Evolutionary conservation across 2,797 vertebrate genomes (phyloP).

Genomic region (Chiroxiphia lanceolata): DNA sequence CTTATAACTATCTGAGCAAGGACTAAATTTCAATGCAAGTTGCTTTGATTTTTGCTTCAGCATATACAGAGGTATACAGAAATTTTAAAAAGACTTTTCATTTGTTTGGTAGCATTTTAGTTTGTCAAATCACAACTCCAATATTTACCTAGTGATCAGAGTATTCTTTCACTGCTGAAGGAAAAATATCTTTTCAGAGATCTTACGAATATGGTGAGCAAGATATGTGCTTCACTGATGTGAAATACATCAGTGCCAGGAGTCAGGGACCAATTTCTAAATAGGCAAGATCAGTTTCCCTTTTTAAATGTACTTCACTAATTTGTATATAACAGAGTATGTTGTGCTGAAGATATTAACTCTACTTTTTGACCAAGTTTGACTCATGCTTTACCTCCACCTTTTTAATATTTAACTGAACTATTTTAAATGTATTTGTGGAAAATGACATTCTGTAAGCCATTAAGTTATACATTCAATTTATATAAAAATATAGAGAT

Average conservation of each 20-base stretch:
- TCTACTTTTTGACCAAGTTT: not conserved
- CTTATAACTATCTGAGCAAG: not conserved
- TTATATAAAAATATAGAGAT: not conserved
- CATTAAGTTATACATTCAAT: not conserved
- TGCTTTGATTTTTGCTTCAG: not conserved
- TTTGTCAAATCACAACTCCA: not conserved
- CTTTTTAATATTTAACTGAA: not conserved
- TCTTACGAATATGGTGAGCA: not conserved
- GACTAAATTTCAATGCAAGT: not conserved
- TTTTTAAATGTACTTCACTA: not conserved
- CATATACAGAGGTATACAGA: not conserved
- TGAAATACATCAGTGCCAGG: not conserved
- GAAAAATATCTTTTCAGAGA: not conserved
- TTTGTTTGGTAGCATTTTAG: not conserved
- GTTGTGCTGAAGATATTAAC: not conserved
- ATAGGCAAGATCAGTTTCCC: not conserved
- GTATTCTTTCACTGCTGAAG: not conserved
- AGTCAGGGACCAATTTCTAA: not conserved
- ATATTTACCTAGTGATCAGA: not conserved
- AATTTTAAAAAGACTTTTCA: not conserved
- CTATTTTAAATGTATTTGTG: not conserved
- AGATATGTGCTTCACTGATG: not conserved
- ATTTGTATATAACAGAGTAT: not conserved
- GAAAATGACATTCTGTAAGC: not conserved
- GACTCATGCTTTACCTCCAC: not conserved